These are phyloP conservation scores for Lycopodina hypogea DNA, from an alignment of 37 sponge, comb jelly and placozoan species.

Conservation along the genomic window DNA sequence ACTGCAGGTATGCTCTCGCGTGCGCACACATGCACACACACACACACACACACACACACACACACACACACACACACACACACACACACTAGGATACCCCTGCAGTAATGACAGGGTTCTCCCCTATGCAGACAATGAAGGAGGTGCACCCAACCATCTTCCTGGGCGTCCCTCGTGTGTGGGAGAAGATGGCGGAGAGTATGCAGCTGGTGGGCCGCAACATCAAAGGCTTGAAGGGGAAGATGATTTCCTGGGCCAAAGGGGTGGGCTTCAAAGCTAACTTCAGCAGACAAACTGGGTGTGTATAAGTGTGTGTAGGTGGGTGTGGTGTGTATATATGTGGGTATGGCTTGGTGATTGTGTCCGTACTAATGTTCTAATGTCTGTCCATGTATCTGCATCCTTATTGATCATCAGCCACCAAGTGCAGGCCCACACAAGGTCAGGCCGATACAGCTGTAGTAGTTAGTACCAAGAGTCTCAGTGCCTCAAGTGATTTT, in stretches of 20 bases:
- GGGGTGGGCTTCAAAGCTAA: conserved; percentile 73
- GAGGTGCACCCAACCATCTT: conserved; percentile 90
- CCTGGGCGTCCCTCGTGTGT: conserved; percentile 91
- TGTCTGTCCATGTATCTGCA: too few species aligned
- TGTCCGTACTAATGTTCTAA: too few species aligned
- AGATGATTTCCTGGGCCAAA: conserved; percentile 78
- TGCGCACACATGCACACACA: too few species aligned
- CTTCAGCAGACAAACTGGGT: conserved; percentile 59
- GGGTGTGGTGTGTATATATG: background rate
- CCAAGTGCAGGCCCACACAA: too few species aligned
- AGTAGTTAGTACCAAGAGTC: too few species aligned
- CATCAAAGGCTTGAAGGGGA: conserved; percentile 52
- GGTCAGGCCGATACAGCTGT: too few species aligned
- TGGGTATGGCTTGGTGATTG: too few species aligned
- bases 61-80: too few species aligned
- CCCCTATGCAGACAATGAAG: conserved; percentile 58
- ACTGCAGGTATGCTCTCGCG: conserved; percentile 3
- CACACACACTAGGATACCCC: too few species aligned
- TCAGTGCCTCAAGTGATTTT: too few species aligned
- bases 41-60: too few species aligned
- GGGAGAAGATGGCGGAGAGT: conserved; percentile 81
- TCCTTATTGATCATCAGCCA: too few species aligned
- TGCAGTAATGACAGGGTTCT: background rate
- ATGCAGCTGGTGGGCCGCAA: conserved; percentile 56
- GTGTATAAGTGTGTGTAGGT: background rate